Evolutionary conservation across 1,140 invertebrate species (phyloP), one percentile per base, ranked within the genome.

Genomic region (Heterodera schachtii): DNA sequence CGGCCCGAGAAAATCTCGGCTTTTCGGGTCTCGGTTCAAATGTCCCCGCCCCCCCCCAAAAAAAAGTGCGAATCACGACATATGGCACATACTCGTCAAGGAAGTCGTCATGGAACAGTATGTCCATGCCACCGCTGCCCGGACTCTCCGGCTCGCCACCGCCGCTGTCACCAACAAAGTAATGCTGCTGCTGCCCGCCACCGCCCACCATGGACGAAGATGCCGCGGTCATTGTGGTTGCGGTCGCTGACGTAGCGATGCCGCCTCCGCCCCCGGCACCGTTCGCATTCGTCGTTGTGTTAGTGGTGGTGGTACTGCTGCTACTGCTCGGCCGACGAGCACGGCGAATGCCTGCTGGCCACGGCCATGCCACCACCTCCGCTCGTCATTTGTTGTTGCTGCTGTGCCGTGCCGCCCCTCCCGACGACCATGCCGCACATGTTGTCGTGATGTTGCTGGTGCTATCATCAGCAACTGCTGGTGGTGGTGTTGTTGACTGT

Each of bases 81-180:
- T 31, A 31, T 31, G 31, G 31, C 31, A 31, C 44, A 13, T 75
- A 57, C 60, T 75, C 57, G 16, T 64, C 57, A 3, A 5, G 13
- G 57, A 19, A 19, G 82, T 82, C 46, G 60, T 83, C 47, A 80
- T 69, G 82, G 11, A 64, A 69, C 43, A 64, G 11, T 16, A 11
- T 5, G 44, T 80, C 44, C 11, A 76, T 13, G 47, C 82, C 49
- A 31, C 69, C 71, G 71, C 46, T 57, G 71, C 52, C 11, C 71
- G 46, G 52, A 57, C 71, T 73, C 46, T 49, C 71, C 80, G 60
- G 31, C 16, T 75, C 57, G 46, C 8, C 43, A 13, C 80, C n/a
- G 81, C 80, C 80, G 81, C 52, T 9, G 81, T 31, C 31, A 31
- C 70, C 41, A 81, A 19, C 66, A 44, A 52, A 52, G 44, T 77